These are phyloP conservation scores for Pseudachorutes palmiensis DNA, from an alignment of 1,140 invertebrate species.

Conservation along the genomic window DNA sequence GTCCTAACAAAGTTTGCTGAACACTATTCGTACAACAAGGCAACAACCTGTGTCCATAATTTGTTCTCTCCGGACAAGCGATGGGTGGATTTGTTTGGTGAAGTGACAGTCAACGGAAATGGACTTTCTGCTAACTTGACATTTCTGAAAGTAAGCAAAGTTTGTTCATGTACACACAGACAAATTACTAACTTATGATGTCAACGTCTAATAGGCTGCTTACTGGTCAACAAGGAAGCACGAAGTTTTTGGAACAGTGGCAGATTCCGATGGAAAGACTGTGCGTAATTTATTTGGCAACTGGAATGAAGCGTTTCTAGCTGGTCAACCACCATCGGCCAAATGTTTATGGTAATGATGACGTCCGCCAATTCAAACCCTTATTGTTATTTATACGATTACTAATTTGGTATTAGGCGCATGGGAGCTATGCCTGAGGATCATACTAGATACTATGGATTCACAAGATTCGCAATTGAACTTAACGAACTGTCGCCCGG, in stretches of 20 bases:
- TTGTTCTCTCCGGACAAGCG: slow-evolving; percentile 64
- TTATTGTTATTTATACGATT: no score
- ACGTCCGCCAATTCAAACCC: no score
- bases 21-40: slow-evolving; percentile 76
- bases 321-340: slow-evolving; percentile 60
- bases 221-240: slow-evolving; percentile 70
- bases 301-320: slow-evolving; percentile 74
- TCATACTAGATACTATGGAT: slow-evolving; percentile 72
- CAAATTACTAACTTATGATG: not conserved
- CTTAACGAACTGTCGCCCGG: slow-evolving; percentile 68
- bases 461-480: slow-evolving; percentile 75
- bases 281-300: slow-evolving; percentile 62
- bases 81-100: slow-evolving; percentile 80
- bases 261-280: slow-evolving; percentile 51
- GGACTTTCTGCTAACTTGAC: slow-evolving; percentile 64
- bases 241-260: slow-evolving; percentile 64
- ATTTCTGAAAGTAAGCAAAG: slow-evolving; percentile 61
- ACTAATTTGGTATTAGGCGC: no score
- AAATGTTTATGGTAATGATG: slow-evolving; percentile 68
- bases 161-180: not conserved
- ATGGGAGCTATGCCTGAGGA: slow-evolving; percentile 68
- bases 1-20: slow-evolving; percentile 48
- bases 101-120: slow-evolving; percentile 58
- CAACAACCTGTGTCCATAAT: slow-evolving; percentile 80
- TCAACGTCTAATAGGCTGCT: slow-evolving; percentile 50